phyloP scores from a whole-genome alignment of 1,140 invertebrate genomes.

The Heliothis subflexa region DNA sequence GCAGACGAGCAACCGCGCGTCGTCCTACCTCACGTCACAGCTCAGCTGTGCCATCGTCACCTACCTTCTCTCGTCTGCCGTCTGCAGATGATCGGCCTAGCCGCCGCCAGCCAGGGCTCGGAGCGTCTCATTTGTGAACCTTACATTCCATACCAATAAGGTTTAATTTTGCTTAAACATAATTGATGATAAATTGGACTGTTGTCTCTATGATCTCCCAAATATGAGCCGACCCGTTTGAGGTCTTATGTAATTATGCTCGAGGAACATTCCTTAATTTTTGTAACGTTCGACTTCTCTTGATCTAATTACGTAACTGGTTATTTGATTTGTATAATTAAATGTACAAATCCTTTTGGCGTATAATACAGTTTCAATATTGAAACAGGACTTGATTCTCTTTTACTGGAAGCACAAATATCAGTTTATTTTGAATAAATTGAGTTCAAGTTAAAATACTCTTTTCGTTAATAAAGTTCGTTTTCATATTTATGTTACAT shows the following conservation, averaged over 20 bases:
- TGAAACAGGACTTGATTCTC: slow-evolving; percentile 33
- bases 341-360: slow-evolving; percentile 36
- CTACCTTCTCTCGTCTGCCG: slow-evolving; percentile 78
- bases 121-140: slow-evolving; percentile 3
- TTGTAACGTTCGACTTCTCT: slow-evolving; percentile 1
- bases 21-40: slow-evolving; percentile 78
- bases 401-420: slow-evolving; percentile 34
- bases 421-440: slow-evolving; percentile 36
- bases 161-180: too few relatives aligned
- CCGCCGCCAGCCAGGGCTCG: slow-evolving; percentile 43
- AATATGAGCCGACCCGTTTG: too few relatives aligned
- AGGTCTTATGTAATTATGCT: too few relatives aligned
- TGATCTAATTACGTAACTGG: slow-evolving; percentile 12
- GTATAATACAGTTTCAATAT: slow-evolving; percentile 42
- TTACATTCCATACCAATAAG: background rate
- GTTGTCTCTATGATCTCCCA: too few relatives aligned
- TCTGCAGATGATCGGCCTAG: slow-evolving; percentile 82
- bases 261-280: background rate
- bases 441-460: slow-evolving; percentile 29
- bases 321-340: slow-evolving; percentile 40
- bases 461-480: slow-evolving; percentile 1
- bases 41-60: slow-evolving; percentile 79
- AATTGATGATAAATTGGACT: too few relatives aligned
- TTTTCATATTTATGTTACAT: slow-evolving; percentile 8
- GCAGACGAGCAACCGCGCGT: slow-evolving; percentile 89